Conservation (phyloP, 2,797 vertebrate species). For the Aratinga solstitialis region DNA sequence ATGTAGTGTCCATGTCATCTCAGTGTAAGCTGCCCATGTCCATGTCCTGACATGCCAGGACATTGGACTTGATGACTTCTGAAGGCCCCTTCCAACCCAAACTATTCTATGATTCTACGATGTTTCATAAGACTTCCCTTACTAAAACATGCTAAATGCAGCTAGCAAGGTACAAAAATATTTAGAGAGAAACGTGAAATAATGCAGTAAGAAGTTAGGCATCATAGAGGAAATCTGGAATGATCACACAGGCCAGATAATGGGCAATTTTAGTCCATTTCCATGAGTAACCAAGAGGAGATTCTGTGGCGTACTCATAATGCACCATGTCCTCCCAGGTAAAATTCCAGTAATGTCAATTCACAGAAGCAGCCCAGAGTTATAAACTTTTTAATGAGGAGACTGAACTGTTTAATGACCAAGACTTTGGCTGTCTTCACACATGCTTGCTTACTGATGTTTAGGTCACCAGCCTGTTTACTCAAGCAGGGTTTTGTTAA, state of each 20-base stretch:
- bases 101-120: background rate
- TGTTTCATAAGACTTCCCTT: background rate
- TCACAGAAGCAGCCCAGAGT: background rate
- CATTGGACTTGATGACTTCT: background rate
- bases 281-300: background rate
- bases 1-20: fast-evolving
- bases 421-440: background rate
- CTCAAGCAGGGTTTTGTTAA: background rate
- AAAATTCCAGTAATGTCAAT: background rate
- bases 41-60: background rate
- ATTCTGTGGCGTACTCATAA: fast-evolving
- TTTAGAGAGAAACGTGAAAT: fast-evolving
- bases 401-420: background rate
- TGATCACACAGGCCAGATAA: background rate
- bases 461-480: background rate
- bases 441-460: background rate
- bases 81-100: background rate
- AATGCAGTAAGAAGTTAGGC: background rate
- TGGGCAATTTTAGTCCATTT: background rate
- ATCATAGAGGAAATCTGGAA: background rate
- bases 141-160: background rate
- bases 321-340: background rate
- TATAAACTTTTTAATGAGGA: background rate
- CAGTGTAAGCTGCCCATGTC: background rate
- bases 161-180: background rate